A percentile compares a stretch with the other conserved stretches of the same genome.
Evolutionary conservation across 2,888 invertebrate species (phyloP).

Genomic region (Rhabditoides inermis): DNA sequence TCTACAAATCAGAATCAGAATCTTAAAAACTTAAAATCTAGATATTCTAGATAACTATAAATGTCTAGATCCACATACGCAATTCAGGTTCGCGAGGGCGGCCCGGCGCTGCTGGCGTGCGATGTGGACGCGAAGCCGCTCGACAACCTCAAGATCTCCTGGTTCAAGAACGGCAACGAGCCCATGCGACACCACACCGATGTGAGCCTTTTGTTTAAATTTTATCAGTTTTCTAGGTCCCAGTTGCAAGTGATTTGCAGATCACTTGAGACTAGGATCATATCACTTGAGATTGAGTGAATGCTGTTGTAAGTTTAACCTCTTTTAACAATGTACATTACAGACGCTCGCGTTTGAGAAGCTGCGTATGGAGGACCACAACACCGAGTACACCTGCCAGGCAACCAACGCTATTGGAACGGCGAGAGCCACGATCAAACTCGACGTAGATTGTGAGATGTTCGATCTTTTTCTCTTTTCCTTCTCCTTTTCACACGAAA

Average conservation of each 20-base stretch:
- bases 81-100: slow-evolving; percentile 32
- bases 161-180: slow-evolving; percentile 33
- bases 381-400: slow-evolving; percentile 31
- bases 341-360: slow-evolving; percentile 40
- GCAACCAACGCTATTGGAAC: slow-evolving; percentile 41
- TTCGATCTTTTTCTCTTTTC: slow-evolving; percentile 2
- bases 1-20: too few species aligned
- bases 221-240: too few species aligned
- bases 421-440: slow-evolving; percentile 23
- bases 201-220: slow-evolving; percentile 14
- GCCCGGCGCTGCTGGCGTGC: slow-evolving; percentile 40
- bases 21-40: too few species aligned
- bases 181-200: slow-evolving; percentile 25
- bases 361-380: slow-evolving; percentile 44
- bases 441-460: slow-evolving; percentile 40
- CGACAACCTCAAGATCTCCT: slow-evolving; percentile 33
- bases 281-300: not conserved
- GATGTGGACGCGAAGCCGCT: slow-evolving; percentile 44
- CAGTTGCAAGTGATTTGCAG: not conserved
- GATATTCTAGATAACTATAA: too few species aligned
- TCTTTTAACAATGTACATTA: slow-evolving; percentile 16
- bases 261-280: not conserved
- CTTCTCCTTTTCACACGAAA: too few species aligned
- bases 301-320: not conserved
- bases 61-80: too few species aligned